These are phyloP conservation scores for Adela reaumurella DNA, from an alignment of 2,888 invertebrate species.

Conservation along the genomic window DNA sequence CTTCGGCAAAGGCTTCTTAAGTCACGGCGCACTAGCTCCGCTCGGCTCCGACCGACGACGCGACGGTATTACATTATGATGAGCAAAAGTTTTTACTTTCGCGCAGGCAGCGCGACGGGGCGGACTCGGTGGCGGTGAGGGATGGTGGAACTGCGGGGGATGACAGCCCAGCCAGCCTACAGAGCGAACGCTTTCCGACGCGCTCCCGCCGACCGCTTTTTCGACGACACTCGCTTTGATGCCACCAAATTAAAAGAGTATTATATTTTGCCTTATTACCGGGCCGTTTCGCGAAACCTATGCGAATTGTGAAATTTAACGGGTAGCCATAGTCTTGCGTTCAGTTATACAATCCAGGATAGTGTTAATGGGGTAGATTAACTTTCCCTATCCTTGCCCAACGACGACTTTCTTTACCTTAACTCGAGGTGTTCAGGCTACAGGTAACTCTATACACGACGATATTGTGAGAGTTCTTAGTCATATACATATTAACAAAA, in stretches of 20 bases:
- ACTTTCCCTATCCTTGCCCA: too few species aligned
- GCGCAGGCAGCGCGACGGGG: slow-evolving; percentile 28
- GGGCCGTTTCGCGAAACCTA: not conserved
- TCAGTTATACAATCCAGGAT: too few species aligned
- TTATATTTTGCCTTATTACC: slow-evolving; percentile 39
- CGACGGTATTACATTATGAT: slow-evolving; percentile 35
- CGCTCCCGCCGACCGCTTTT: slow-evolving; percentile 40
- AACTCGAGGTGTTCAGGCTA: too few species aligned
- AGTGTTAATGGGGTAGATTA: too few species aligned
- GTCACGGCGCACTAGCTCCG: slow-evolving; percentile 22
- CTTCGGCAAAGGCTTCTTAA: slow-evolving; percentile 45
- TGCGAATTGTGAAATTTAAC: not conserved
- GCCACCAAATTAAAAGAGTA: slow-evolving; percentile 32
- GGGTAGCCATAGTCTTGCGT: not conserved
- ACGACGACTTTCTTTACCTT: too few species aligned
- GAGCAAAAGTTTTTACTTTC: slow-evolving; percentile 52
- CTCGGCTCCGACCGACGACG: too few species aligned
- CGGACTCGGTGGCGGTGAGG: not conserved
- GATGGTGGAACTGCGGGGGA: not conserved
- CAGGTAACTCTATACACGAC: too few species aligned
- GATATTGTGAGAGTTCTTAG: too few species aligned
- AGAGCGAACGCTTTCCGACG: slow-evolving; percentile 25
- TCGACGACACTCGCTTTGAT: slow-evolving; percentile 49
- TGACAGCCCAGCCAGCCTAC: not conserved
- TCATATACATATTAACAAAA: too few species aligned